Evolutionary conservation across 2,888 invertebrate genomes (phyloP).

Genomic region (Abrostola triplasia): DNA sequence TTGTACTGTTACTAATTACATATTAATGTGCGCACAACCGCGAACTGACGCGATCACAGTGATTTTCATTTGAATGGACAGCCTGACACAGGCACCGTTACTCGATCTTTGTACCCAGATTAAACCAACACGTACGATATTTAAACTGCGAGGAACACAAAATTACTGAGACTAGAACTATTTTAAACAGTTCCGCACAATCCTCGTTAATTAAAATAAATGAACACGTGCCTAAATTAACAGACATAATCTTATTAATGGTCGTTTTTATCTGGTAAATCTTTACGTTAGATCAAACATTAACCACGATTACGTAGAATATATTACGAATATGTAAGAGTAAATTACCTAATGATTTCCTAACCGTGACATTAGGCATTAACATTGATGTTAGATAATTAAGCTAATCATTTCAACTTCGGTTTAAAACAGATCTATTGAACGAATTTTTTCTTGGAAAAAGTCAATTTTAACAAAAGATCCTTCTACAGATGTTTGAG

Average conservation of each 20-base stretch:
- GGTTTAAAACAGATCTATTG: not conserved
- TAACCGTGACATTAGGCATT: constrained; percentile 10
- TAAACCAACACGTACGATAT: constrained; percentile 20
- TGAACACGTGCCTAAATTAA: not conserved
- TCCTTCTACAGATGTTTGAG: constrained; percentile 14
- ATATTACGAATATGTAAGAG: not conserved
- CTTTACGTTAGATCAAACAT: not conserved
- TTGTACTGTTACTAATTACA: constrained; percentile 73
- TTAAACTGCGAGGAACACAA: constrained; percentile 3
- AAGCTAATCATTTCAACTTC: constrained; percentile 16
- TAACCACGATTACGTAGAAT: constrained; percentile 2
- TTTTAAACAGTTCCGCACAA: not conserved
- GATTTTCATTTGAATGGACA: constrained; percentile 74
- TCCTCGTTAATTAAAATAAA: not conserved
- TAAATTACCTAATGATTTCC: constrained; percentile 17
- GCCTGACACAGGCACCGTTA: constrained; percentile 75
- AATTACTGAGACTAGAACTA: not conserved
- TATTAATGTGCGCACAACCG: constrained; percentile 69
- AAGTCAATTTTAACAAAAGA: constrained; percentile 22
- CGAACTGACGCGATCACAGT: constrained; percentile 63
- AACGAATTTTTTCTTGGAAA: constrained; percentile 19
- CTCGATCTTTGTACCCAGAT: constrained; percentile 56
- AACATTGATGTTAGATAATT: constrained; percentile 11
- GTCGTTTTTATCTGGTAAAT: not conserved
- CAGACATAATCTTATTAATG: not conserved